These are phyloP conservation scores for Bombus cullumanus DNA, from an alignment of 1,140 invertebrate genomes.

Conservation along the genomic window DNA sequence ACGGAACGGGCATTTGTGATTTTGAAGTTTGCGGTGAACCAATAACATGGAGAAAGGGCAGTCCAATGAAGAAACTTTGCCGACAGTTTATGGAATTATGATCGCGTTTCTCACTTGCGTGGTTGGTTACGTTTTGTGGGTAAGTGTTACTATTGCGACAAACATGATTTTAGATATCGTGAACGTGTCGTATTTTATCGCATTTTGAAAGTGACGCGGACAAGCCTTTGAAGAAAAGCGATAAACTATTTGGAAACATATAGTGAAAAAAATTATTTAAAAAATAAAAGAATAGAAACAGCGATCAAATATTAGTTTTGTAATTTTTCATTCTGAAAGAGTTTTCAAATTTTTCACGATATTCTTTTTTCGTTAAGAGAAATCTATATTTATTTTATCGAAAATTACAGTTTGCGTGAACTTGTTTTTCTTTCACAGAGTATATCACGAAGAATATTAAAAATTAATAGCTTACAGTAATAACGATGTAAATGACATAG, in stretches of 20 bases:
- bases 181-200: background rate
- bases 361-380: background rate
- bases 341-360: background rate
- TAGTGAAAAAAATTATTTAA: too few species aligned
- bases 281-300: too few species aligned
- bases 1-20: slow-evolving; percentile 3
- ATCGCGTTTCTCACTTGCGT: slow-evolving; percentile 79
- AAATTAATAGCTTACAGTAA: background rate
- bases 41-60: slow-evolving; percentile 54
- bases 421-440: too few species aligned
- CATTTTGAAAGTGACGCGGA: background rate
- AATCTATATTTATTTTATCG: background rate
- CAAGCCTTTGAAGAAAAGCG: too few species aligned
- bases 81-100: slow-evolving; percentile 78
- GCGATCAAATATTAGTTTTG: background rate
- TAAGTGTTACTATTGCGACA: slow-evolving; percentile 64
- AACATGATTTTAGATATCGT: background rate
- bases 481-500: background rate
- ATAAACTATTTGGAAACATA: too few species aligned
- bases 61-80: slow-evolving; percentile 73
- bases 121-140: slow-evolving; percentile 79
- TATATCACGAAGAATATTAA: background rate
- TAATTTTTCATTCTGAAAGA: background rate
- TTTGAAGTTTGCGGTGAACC: slow-evolving; percentile 16
- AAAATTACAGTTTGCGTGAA: background rate